Percentiles rank a stretch among this genome's conserved stretches.
Conservation (phyloP, 2,888 invertebrate species). For the Eupeodes luniger region DNA sequence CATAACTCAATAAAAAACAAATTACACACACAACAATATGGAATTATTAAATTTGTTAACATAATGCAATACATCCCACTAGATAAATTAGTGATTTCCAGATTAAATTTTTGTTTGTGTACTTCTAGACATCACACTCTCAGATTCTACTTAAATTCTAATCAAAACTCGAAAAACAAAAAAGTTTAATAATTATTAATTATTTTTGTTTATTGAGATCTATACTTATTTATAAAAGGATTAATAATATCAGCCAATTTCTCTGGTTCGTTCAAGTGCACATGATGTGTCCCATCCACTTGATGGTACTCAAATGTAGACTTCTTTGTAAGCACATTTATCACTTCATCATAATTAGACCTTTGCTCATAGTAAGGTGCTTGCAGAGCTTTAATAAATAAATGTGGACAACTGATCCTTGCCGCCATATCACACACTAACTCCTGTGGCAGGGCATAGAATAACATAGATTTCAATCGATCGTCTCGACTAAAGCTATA, state of each 20-base stretch:
- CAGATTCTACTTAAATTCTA: too few species aligned
- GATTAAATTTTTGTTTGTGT: too few species aligned
- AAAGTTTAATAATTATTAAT: too few species aligned
- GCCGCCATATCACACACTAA: conserved; percentile 85
- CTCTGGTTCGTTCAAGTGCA: conserved; percentile 80
- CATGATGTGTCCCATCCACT: conserved; percentile 88
- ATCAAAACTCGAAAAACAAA: too few species aligned
- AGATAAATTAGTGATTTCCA: too few species aligned
- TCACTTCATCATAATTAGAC: conserved; percentile 84
- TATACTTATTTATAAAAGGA: conserved; percentile 85
- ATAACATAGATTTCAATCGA: conserved; percentile 84
- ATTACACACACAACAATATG: too few species aligned
- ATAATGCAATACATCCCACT: too few species aligned
- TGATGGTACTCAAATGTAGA: conserved; percentile 85
- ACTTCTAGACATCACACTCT: too few species aligned
- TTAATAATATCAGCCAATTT: conserved; percentile 86
- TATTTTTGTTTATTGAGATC: background rate
- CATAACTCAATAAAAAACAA: too few species aligned
- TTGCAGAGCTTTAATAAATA: conserved; percentile 85
- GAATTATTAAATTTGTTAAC: too few species aligned
- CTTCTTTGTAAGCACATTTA: conserved; percentile 85
- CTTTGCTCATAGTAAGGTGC: conserved; percentile 85
- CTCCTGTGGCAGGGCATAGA: conserved; percentile 78
- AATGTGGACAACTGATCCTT: conserved; percentile 86
- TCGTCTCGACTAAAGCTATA: conserved; percentile 88